Percentiles rank a stretch among this genome's conserved stretches.
Conservation (phyloP, 2,113 vertebrate genomes). For the Paralichthys olivaceus region DNA sequence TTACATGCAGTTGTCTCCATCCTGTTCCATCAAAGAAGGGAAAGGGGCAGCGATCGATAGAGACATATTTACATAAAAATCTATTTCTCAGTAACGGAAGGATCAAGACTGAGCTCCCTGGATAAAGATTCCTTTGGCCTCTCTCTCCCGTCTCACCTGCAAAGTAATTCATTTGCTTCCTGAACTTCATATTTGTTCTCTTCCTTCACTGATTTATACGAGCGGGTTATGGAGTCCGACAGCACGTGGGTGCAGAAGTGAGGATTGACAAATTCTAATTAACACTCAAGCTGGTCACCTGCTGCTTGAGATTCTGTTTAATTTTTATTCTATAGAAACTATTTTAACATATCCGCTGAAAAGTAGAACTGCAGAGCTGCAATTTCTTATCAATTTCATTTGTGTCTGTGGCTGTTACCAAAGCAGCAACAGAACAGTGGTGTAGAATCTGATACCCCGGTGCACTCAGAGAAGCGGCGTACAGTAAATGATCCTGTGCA, state of each 20-base stretch:
- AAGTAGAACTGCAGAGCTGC: background rate
- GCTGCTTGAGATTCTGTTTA: constrained; percentile 49
- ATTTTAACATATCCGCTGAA: constrained; percentile 1
- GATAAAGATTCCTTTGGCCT: constrained; percentile 74
- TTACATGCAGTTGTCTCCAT: constrained; percentile 74
- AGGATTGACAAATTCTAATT: constrained; percentile 62
- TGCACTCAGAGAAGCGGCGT: constrained; percentile 44
- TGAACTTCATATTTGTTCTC: constrained; percentile 67
- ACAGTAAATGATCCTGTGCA: constrained; percentile 80
- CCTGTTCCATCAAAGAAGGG: constrained; percentile 72
- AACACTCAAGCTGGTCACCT: constrained; percentile 45
- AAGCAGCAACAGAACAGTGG: constrained; percentile 40
- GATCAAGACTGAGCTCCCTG: constrained; percentile 73
- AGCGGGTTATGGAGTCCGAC: constrained; percentile 49
- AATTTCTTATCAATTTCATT: background rate
- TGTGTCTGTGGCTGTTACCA: constrained; percentile 13
- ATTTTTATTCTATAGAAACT: constrained; percentile 53
- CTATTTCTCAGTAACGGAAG: constrained; percentile 75
- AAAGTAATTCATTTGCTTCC: constrained; percentile 70
- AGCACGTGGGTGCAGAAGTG: constrained; percentile 44
- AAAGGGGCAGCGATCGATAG: constrained; percentile 76
- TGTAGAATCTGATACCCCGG: constrained; percentile 44
- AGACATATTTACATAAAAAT: constrained; percentile 85
- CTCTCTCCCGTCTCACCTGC: constrained; percentile 65
- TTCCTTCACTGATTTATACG: constrained; percentile 45